phyloP scores from a whole-genome alignment of 1,140 invertebrate species.

The Hypsibius dujardini region DNA sequence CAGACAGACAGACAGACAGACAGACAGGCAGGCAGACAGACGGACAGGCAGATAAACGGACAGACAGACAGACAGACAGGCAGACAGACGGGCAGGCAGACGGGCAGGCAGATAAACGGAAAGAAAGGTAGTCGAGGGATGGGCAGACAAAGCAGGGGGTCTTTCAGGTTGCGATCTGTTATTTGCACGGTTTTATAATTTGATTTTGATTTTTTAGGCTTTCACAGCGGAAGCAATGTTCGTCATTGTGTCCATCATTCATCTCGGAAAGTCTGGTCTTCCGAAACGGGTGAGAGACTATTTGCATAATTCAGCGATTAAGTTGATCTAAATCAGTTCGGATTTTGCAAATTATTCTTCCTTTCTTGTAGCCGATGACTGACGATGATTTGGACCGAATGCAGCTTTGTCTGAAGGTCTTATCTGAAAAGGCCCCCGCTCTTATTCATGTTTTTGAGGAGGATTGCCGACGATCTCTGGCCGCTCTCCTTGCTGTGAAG shows the following conservation, averaged over 20 bases:
- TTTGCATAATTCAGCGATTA: no score
- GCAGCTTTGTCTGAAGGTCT: constrained; percentile 53
- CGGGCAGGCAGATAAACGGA: no score
- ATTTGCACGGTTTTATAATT: no score
- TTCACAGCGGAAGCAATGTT: constrained; percentile 69
- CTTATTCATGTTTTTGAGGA: constrained; percentile 57
- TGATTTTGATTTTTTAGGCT: constrained; percentile 29
- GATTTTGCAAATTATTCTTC: background rate
- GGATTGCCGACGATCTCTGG: constrained; percentile 58
- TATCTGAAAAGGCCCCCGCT: constrained; percentile 52
- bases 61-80: no score
- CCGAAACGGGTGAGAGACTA: constrained; percentile 35
- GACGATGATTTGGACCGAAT: constrained; percentile 85
- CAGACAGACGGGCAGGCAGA: no score
- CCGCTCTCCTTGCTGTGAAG: constrained; percentile 66
- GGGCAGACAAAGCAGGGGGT: no score
- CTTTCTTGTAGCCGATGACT: constrained; percentile 47
- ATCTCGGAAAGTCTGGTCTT: constrained; percentile 55
- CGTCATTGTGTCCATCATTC: constrained; percentile 65
- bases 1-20: no score
- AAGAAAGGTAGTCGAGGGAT: no score
- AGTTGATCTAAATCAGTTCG: no score
- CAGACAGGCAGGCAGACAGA: no score
- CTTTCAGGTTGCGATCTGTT: no score
- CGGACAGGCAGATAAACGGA: no score